A percentile compares a stretch with the other conserved stretches of the same genome.
These are phyloP conservation scores for Heliornis fulica DNA, from an alignment of 2,113 vertebrate species.

Conservation along the genomic window DNA sequence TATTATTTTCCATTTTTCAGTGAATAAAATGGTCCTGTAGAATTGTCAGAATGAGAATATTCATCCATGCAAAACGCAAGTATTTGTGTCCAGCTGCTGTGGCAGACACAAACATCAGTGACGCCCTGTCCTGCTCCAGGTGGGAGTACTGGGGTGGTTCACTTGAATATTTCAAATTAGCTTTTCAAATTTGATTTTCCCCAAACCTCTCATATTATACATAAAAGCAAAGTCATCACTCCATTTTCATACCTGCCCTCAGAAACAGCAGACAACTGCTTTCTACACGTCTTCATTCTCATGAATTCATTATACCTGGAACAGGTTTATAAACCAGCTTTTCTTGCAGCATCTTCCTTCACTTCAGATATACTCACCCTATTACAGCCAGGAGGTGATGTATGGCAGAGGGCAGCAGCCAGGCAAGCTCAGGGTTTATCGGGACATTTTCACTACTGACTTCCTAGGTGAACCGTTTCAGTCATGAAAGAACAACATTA, in stretches of 20 bases:
- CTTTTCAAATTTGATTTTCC: background rate
- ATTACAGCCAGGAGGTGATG: background rate
- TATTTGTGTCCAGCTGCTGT: background rate
- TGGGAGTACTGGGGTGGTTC: background rate
- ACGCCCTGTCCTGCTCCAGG: background rate
- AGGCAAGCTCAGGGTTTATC: background rate
- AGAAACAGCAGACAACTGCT: background rate
- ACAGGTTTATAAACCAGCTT: background rate
- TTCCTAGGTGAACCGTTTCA: constrained; percentile 39
- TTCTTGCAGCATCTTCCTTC: background rate
- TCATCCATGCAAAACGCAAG: background rate
- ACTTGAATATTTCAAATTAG: background rate
- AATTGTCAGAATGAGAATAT: background rate
- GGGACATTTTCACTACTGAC: background rate
- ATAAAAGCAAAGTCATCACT: background rate
- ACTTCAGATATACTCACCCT: background rate
- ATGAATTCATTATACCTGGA: background rate
- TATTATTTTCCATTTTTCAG: background rate
- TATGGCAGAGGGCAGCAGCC: background rate
- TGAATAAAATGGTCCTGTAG: background rate
- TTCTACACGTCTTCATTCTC: background rate
- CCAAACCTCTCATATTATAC: background rate
- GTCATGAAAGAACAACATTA: background rate
- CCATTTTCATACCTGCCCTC: background rate
- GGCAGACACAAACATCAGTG: background rate